Conservation (phyloP, 1,140 invertebrate genomes). For the Diorhabda carinulata region DNA sequence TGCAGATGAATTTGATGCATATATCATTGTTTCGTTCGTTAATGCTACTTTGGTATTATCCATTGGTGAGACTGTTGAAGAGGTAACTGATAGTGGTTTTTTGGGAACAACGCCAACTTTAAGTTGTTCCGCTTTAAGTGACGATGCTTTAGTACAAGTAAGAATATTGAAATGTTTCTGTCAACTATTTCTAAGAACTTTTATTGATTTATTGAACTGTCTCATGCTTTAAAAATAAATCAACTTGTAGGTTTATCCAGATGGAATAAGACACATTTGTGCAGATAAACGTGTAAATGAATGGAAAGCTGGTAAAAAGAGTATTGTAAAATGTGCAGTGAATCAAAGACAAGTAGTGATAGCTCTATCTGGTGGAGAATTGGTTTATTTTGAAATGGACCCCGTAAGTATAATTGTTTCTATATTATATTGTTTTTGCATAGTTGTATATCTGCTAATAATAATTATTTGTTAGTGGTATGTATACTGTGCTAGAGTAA, state of each 20-base stretch:
- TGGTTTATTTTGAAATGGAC: constrained; percentile 99
- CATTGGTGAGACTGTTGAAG: constrained; percentile 99
- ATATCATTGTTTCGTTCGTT: constrained; percentile 99
- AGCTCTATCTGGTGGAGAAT: constrained; percentile 92
- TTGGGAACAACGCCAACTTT: constrained; percentile 96
- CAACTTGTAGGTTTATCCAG: constrained; percentile 79
- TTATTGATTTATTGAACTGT: neutral
- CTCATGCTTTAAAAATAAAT: neutral
- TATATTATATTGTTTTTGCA: constrained; percentile 7
- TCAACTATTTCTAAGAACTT: neutral
- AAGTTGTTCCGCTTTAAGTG: constrained; percentile 93
- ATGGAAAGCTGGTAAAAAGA: constrained; percentile 98
- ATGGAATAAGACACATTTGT: constrained; percentile 97
- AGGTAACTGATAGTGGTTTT: constrained; percentile 99
- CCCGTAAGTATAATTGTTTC: constrained; percentile 64
- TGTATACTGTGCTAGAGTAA: constrained; percentile 33
- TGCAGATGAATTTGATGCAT: constrained; percentile 96
- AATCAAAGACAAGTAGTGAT: constrained; percentile 99
- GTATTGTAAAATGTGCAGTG: constrained; percentile 96
- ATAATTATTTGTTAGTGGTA: constrained; percentile 10
- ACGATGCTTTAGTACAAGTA: constrained; percentile 96
- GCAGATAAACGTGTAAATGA: constrained; percentile 97
- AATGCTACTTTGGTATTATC: constrained; percentile 98
- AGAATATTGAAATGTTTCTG: constrained; percentile 22
- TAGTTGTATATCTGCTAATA: constrained; percentile 10